These are phyloP conservation scores for Characodon lateralis DNA, from an alignment of 2,797 vertebrate species.

Conservation along the genomic window DNA sequence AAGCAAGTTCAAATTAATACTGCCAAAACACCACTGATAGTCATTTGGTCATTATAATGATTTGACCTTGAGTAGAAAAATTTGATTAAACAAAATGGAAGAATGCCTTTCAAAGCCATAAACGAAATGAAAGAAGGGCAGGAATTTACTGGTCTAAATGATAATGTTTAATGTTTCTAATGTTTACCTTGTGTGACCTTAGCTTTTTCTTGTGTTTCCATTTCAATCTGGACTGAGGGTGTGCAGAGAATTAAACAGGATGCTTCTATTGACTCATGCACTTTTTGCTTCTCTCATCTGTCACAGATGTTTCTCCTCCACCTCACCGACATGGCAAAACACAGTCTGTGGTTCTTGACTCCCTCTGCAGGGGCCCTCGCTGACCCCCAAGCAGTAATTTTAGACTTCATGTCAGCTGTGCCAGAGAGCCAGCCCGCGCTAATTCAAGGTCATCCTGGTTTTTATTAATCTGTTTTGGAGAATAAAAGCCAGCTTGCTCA, in stretches of 20 bases:
- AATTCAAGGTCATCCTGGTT: conserved; percentile 79
- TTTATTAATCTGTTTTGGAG: conserved; percentile 71
- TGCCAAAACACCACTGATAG: conserved; percentile 25
- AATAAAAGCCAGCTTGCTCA: conserved; percentile 57
- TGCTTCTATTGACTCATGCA: conserved; percentile 22
- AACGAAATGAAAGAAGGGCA: conserved; percentile 48
- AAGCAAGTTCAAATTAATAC: not conserved
- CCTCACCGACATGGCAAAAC: conserved; percentile 66
- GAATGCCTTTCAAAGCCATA: conserved; percentile 54
- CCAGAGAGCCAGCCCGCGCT: conserved; percentile 69
- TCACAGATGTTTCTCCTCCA: conserved; percentile 72
- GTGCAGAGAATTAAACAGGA: conserved; percentile 31
- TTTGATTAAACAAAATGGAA: conserved; percentile 51
- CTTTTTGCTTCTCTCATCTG: conserved; percentile 69
- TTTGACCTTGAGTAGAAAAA: conserved; percentile 38
- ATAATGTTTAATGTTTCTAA: conserved; percentile 56
- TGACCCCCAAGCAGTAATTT: conserved; percentile 84
- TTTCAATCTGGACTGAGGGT: conserved; percentile 34
- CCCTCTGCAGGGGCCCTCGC: conserved; percentile 65
- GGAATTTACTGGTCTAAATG: conserved; percentile 52
- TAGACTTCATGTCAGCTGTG: conserved; percentile 77
- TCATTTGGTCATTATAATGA: conserved; percentile 39
- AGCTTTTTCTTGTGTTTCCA: conserved; percentile 33
- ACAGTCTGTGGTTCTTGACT: conserved; percentile 64
- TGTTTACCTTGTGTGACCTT: conserved; percentile 51